These are phyloP conservation scores for Hylaeus anthracinus DNA, from an alignment of 1,140 invertebrate species.

Conservation along the genomic window DNA sequence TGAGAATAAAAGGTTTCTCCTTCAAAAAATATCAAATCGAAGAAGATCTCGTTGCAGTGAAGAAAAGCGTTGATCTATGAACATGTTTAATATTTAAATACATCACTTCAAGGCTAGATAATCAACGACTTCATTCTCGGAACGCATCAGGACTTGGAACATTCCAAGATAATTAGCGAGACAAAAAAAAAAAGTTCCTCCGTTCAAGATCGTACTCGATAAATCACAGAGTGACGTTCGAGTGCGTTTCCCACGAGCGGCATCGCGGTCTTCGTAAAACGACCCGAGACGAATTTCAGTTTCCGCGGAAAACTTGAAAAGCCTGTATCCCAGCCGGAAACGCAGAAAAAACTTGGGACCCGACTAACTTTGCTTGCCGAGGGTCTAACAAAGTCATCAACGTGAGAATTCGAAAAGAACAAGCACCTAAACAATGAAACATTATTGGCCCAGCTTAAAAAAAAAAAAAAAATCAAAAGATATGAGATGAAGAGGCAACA, in stretches of 20 bases:
- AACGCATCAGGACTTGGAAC: neutral
- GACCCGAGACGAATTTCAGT: constrained; percentile 31
- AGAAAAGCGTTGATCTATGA: no score
- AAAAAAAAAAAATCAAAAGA: neutral
- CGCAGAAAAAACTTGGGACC: constrained; percentile 9
- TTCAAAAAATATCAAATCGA: no score
- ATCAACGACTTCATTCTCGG: no score
- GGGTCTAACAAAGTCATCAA: constrained; percentile 28
- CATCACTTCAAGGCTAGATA: neutral
- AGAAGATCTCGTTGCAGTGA: no score
- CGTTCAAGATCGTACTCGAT: neutral
- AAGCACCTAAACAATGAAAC: constrained; percentile 31
- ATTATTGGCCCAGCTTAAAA: constrained; percentile 25
- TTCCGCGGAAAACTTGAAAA: constrained; percentile 17
- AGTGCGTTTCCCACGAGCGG: neutral
- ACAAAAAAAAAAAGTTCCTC: neutral
- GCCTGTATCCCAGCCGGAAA: constrained; percentile 4
- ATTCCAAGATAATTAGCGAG: neutral
- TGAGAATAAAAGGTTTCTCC: no score
- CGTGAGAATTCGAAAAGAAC: constrained; percentile 35
- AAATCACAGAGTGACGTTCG: neutral
- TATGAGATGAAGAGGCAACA: no score
- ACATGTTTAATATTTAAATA: neutral
- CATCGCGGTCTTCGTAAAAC: constrained; percentile 6
- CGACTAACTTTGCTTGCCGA: neutral